Conservation (phyloP, 2,888 invertebrate species). For the Noctua comes region DNA sequence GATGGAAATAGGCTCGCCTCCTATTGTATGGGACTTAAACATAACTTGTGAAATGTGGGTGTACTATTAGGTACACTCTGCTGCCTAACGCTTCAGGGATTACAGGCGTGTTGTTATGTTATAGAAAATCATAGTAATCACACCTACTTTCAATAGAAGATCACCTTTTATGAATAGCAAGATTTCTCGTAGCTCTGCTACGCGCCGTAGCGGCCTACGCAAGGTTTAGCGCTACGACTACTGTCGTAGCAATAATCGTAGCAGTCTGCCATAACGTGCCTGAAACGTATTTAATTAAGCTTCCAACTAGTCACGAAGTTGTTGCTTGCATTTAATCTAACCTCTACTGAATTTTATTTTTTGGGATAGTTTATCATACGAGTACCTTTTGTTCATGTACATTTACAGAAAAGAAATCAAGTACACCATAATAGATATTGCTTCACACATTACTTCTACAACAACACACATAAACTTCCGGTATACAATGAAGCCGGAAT, state of each 20-base stretch:
- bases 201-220: conserved; percentile 58
- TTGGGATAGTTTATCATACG: neutral
- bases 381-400: too few species aligned
- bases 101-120: neutral
- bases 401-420: neutral
- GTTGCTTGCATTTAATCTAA: neutral
- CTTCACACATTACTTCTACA: conserved; percentile 2
- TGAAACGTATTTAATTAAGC: neutral
- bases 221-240: conserved; percentile 44
- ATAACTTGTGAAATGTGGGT: neutral
- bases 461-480: conserved; percentile 11
- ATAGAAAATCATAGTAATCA: neutral
- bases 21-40: too few species aligned
- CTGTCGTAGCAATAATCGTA: conserved; percentile 50
- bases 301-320: neutral
- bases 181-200: conserved; percentile 44
- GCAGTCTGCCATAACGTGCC: conserved; percentile 18
- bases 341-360: neutral
- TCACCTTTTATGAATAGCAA: neutral
- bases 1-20: too few species aligned
- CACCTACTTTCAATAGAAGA: neutral
- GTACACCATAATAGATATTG: neutral
- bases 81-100: neutral
- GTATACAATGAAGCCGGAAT: conserved; percentile 44
- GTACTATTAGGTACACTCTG: neutral